Evolutionary conservation across 2,888 invertebrate species (phyloP).

Genomic region (Volucella zonaria): DNA sequence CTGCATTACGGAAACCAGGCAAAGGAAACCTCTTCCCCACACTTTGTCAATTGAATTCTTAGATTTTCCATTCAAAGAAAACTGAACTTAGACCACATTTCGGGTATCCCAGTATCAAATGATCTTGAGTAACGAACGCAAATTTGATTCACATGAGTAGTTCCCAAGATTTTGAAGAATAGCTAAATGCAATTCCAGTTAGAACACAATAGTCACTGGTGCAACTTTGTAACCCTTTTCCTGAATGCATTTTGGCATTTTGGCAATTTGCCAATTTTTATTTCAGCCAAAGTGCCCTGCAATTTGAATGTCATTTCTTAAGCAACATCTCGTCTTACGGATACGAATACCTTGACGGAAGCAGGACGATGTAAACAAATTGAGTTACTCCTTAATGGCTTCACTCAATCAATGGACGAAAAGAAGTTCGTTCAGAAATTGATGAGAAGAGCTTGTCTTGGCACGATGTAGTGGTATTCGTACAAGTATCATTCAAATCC

Average conservation of each 20-base stretch:
- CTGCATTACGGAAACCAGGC: background rate
- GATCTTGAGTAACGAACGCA: background rate
- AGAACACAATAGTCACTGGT: background rate
- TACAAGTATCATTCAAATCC: constrained; percentile 35
- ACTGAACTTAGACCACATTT: constrained; percentile 14
- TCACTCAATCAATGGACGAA: constrained; percentile 46
- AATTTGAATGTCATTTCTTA: constrained; percentile 8
- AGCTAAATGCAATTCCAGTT: background rate
- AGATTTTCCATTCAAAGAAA: background rate
- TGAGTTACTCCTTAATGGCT: constrained; percentile 57
- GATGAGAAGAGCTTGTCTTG: constrained; percentile 11
- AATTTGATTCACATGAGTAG: constrained; percentile 1
- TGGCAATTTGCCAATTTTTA: constrained; percentile 36
- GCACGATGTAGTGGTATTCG: constrained; percentile 1
- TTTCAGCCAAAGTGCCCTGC: constrained; percentile 16
- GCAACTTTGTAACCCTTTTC: background rate
- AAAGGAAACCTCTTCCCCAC: background rate
- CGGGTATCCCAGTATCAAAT: background rate
- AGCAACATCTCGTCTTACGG: constrained; percentile 1
- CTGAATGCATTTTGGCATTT: constrained; percentile 17
- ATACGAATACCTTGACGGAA: background rate
- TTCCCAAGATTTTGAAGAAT: background rate
- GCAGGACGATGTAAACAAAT: constrained; percentile 41
- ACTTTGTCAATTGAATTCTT: constrained; percentile 9
- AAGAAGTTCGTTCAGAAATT: constrained; percentile 7